These are phyloP conservation scores for Toxotes lorentzi DNA, from an alignment of 2,797 vertebrate species.

Conservation along the genomic window DNA sequence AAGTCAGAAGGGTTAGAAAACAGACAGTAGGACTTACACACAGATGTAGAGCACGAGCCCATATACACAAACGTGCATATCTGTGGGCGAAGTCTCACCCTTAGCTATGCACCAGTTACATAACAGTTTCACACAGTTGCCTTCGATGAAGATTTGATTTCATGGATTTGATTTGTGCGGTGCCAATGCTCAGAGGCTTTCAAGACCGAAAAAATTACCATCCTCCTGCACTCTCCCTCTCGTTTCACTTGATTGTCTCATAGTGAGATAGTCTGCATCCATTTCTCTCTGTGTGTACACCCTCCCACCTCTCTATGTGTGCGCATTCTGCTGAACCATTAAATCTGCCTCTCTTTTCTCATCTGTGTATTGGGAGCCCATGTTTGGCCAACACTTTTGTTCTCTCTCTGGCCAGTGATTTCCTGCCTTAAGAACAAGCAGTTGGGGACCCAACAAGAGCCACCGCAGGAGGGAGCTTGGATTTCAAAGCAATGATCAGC, in stretches of 20 bases:
- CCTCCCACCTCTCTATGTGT: constrained; percentile 4
- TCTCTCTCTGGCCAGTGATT: constrained; percentile 48
- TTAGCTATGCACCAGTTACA: constrained; percentile 40
- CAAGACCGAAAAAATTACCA: constrained; percentile 56
- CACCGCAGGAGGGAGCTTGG: constrained; percentile 34
- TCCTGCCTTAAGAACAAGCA: constrained; percentile 53
- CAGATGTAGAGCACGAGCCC: constrained; percentile 22
- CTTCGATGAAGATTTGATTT: constrained; percentile 66
- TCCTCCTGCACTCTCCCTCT: constrained; percentile 42
- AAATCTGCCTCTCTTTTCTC: constrained; percentile 44
- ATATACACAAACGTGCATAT: constrained; percentile 38
- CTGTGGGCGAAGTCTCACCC: constrained; percentile 31
- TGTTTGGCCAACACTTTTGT: constrained; percentile 49
- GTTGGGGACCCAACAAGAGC: constrained; percentile 28
- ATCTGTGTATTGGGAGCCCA: constrained; percentile 57
- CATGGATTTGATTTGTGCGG: constrained; percentile 57
- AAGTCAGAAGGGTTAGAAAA: constrained; percentile 32
- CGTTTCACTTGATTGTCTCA: constrained; percentile 60
- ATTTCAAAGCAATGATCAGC: constrained; percentile 42
- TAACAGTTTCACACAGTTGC: constrained; percentile 49
- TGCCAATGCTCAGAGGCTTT: constrained; percentile 52
- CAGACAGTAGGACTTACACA: constrained; percentile 13
- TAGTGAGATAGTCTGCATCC: constrained; percentile 40
- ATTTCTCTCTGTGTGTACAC: constrained; percentile 22
- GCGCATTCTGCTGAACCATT: constrained; percentile 51